Evolutionary conservation across 2,113 vertebrate genomes (phyloP), one percentile per base, ranked within the genome.

Genomic region (Melozone crissalis): DNA sequence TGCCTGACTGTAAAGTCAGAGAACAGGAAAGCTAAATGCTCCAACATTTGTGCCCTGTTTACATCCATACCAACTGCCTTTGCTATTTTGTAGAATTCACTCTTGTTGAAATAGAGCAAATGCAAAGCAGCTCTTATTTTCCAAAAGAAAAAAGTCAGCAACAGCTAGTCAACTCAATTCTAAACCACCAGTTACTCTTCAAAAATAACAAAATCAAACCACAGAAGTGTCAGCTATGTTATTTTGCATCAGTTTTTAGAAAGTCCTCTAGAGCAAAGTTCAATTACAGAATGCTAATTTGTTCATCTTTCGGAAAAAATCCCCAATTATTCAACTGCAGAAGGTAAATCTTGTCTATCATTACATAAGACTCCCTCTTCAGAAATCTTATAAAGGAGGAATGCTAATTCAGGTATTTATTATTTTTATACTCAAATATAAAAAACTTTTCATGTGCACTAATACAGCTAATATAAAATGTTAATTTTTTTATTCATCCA

Each of bases 81-180:
- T 78, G 75, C 80, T 94, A 41, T 93, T 95, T 90, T 89, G 94
- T 49, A 94, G 59, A 97, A 97, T 84, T 95, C 72, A 71, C 52
- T 84, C 94, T 95, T 90, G 79, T 44, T 96, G 90, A 97, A 96
- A 90, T 66, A 88, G 65, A 97, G 57, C 88, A 95, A 97, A 97
- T 86, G 58, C 57, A 98, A 96, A 96, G 68, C 83, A 95, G 80
- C 62, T 97, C 90, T 95, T 87, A 84, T 90, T 96, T 86, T 71
- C 68, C 39, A 93, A 74, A 27, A 77, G 22, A 80, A 89, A 68
- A 91, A 84, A 88, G 81, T 19, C 13, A 7, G 30, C 46, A 93
- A 75, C 68, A 96, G 58, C 41, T 41, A 46, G 73, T 76, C 66
- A 95, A 87, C 51, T 95, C 47, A 88, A 35, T 75, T 92, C 33